Base-by-base conservation (phyloP, 2,888 invertebrate species). In the Diplolepis rosae region DNA sequence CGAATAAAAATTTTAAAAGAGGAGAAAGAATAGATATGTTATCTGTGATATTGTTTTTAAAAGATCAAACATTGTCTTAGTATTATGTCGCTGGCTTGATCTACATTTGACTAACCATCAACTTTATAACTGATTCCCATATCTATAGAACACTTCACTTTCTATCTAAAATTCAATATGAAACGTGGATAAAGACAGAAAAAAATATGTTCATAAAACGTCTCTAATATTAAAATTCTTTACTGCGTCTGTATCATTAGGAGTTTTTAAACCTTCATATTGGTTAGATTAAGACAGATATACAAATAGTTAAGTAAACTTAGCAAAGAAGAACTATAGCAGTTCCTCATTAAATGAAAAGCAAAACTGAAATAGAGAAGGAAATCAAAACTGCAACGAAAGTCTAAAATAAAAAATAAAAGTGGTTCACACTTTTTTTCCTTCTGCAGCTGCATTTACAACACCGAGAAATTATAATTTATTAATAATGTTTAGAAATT, bases 381-480 rank as follows among this genome's bases (percentile, higher is more conserved):
- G n/a, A n/a, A n/a, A n/a, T n/a, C n/a, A n/a, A n/a, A n/a, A n/a
- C n/a, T n/a, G n/a, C n/a, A n/a, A n/a, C n/a, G n/a, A n/a, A n/a
- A n/a, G n/a, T 5, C 6, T 18, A 13, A n/a, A 24, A 15, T 13
- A 11, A 24, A 5, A 13, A 3, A n/a, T n/a, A 28, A 18, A 2
- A 39, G 24, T 24, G 32, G 24, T 35, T 7, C 24, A 56, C 32
- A 56, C 32, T 32, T 52, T 30, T 28, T 30, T 6, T 22, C 9
- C 11, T 56, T 24, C 24, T 22, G 32, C 56, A 56, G 35, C 56
- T 56, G 56, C 32, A 56, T 56, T 56, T 35, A 39, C 32, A 56
- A 24, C 56, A 56, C 2, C 13, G 22, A 22, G 3, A 39, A 18
- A 48, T 22, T 9, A 13, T 39, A 39, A 11, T n/a, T 18, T 13